Percentiles rank a stretch among this genome's conserved stretches.
These are phyloP conservation scores for Eciton burchellii DNA, from an alignment of 1,140 invertebrate genomes.

Conservation along the genomic window DNA sequence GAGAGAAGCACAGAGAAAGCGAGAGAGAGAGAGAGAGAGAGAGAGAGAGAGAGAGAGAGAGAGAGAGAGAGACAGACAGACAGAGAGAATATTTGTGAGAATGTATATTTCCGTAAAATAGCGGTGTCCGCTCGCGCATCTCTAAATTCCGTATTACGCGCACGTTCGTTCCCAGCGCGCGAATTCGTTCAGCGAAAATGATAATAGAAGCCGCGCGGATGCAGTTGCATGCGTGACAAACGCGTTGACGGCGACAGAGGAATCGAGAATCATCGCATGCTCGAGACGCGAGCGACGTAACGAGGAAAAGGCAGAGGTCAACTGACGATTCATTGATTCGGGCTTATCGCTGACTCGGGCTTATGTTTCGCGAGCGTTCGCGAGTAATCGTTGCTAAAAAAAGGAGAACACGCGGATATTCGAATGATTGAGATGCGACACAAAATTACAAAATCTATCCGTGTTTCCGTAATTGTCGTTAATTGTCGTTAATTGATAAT, in stretches of 20 bases:
- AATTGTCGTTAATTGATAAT: no score
- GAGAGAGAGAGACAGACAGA: conserved; percentile 35
- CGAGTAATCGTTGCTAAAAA: neutral
- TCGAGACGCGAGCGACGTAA: no score
- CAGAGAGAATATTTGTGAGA: no score
- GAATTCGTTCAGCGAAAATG: conserved; percentile 56
- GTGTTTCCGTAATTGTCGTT: neutral
- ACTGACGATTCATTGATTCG: no score
- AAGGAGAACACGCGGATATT: no score
- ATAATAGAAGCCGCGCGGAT: conserved; percentile 36
- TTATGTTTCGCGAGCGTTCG: no score
- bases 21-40: conserved; percentile 31
- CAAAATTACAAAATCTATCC: conserved; percentile 15
- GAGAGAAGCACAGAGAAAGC: conserved; percentile 2
- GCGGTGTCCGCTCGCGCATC: conserved; percentile 42
- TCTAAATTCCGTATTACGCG: conserved; percentile 53
- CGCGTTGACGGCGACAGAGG: conserved; percentile 18
- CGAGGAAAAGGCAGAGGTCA: no score
- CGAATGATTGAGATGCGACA: neutral
- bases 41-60: conserved; percentile 13
- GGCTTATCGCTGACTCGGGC: no score
- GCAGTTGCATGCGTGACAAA: neutral
- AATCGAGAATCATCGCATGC: no score
- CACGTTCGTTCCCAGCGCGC: conserved; percentile 15
- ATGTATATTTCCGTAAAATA: conserved; percentile 21